phyloP scores from a whole-genome alignment of 1,140 invertebrate genomes.

The Coboldia fuscipes region DNA sequence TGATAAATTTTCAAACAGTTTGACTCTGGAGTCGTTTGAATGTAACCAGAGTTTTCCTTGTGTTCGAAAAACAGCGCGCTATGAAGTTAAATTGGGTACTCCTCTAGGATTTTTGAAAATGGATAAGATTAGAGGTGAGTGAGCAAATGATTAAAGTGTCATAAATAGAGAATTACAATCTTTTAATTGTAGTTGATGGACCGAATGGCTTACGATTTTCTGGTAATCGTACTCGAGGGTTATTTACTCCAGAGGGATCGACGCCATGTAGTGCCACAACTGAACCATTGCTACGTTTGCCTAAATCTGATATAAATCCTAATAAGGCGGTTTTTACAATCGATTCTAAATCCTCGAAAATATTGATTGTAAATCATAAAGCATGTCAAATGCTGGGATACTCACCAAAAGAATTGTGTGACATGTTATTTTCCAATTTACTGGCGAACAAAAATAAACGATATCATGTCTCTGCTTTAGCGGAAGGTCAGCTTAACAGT shows the following conservation, averaged over 20 bases:
- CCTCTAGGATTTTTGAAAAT: neutral
- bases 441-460: conserved; percentile 23
- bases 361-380: conserved; percentile 36
- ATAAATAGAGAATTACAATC: neutral
- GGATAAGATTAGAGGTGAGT: conserved; percentile 2
- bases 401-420: conserved; percentile 28
- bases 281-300: conserved; percentile 3
- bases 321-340: conserved; percentile 32
- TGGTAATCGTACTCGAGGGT: conserved; percentile 14
- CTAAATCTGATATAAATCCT: conserved; percentile 22
- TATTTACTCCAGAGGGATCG: conserved; percentile 14
- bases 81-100: neutral
- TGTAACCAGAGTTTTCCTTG: neutral
- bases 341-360: conserved; percentile 30
- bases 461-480: conserved; percentile 27
- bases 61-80: neutral
- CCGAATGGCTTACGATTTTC: conserved; percentile 27
- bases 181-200: conserved; percentile 21
- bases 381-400: conserved; percentile 35
- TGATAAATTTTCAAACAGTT: no score
- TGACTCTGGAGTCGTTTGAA: no score
- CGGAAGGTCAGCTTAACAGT: conserved; percentile 29
- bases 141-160: neutral
- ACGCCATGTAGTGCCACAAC: conserved; percentile 7
- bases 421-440: conserved; percentile 28